phyloP scores from a whole-genome alignment of 2,888 invertebrate genomes.

The Cotesia congregata region DNA sequence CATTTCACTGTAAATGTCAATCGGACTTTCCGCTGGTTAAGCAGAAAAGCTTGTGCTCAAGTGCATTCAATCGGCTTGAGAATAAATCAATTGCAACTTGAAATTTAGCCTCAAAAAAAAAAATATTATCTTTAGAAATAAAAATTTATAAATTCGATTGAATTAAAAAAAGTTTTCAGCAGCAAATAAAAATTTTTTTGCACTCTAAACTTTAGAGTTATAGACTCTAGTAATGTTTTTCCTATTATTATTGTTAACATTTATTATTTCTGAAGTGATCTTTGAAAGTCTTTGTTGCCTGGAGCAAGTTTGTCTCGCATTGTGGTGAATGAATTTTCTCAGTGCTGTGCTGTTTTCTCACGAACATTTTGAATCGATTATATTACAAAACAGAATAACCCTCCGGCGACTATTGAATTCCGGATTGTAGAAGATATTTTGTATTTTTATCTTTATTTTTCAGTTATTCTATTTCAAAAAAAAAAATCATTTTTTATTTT shows the following conservation, averaged over 20 bases:
- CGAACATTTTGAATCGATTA: constrained; percentile 24
- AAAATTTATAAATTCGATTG: too few relatives aligned
- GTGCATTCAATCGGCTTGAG: background rate
- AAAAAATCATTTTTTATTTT: background rate
- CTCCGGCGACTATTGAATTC: constrained; percentile 30
- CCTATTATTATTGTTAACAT: background rate
- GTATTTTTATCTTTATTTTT: constrained; percentile 14
- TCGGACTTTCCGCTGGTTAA: background rate
- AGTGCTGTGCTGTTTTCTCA: background rate
- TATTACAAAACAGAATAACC: constrained; percentile 30
- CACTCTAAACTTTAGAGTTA: too few relatives aligned
- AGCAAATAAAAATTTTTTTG: too few relatives aligned
- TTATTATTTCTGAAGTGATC: constrained; percentile 1
- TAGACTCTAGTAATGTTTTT: background rate
- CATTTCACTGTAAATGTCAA: background rate
- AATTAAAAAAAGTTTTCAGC: too few relatives aligned
- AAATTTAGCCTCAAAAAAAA: background rate
- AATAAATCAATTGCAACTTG: background rate
- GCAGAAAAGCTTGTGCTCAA: background rate
- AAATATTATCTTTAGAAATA: background rate
- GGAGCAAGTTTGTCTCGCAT: background rate
- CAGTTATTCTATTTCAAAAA: background rate
- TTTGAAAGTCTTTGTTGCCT: background rate
- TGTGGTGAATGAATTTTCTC: background rate
- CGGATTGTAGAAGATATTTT: constrained; percentile 5